Percentiles rank a stretch among this genome's conserved stretches.
Conservation (phyloP, 92 coral and sea anemone species). For the Paragorgia papillata region DNA sequence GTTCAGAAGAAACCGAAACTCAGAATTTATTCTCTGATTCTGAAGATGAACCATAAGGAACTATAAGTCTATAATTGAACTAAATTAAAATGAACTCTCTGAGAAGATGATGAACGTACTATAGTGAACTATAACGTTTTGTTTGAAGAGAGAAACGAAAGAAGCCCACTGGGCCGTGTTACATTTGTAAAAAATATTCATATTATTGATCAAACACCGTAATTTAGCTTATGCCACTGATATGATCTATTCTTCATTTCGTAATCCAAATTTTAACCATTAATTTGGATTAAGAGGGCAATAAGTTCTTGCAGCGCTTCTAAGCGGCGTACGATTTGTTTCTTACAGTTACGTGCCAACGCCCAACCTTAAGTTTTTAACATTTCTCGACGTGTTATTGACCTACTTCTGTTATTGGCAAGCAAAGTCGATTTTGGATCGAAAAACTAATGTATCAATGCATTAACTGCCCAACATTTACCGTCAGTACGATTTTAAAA, state of each 20-base stretch:
- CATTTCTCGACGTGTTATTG: no score
- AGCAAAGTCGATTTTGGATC: slow-evolving; percentile 17
- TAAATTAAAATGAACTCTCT: slow-evolving; percentile 24
- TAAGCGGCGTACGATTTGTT: no score
- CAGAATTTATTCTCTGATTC: slow-evolving; percentile 29
- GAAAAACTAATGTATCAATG: slow-evolving; percentile 14
- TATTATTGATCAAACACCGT: slow-evolving; percentile 10
- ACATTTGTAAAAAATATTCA: slow-evolving; percentile 6
- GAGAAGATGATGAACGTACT: slow-evolving; percentile 16
- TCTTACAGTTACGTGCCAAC: no score
- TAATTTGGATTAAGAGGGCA: slow-evolving; percentile 20
- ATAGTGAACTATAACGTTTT: slow-evolving; percentile 7
- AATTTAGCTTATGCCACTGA: slow-evolving; percentile 7
- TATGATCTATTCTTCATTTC: background rate
- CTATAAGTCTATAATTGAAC: slow-evolving; percentile 6
- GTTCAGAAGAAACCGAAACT: slow-evolving; percentile 45
- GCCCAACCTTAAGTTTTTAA: no score
- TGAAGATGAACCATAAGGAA: slow-evolving; percentile 21
- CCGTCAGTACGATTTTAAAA: no score
- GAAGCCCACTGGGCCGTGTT: slow-evolving; percentile 18
- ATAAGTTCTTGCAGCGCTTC: no score
- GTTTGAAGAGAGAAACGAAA: slow-evolving; percentile 20
- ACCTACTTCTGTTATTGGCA: no score
- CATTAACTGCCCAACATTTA: no score
- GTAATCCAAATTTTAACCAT: background rate